These are phyloP conservation scores for Meteorus colon DNA, from an alignment of 2,888 invertebrate species.

Conservation along the genomic window DNA sequence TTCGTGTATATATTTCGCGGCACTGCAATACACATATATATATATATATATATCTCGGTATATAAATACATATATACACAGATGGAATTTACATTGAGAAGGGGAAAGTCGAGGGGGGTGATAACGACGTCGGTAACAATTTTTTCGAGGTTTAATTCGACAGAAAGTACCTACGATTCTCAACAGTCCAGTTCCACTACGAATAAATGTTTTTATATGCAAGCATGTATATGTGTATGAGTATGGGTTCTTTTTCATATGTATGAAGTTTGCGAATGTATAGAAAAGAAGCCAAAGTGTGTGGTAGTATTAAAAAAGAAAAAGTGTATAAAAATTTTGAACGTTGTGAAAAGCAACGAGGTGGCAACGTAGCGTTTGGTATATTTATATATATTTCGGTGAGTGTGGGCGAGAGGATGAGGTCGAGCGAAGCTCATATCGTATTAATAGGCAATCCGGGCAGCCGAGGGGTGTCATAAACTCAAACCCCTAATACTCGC, in stretches of 20 bases:
- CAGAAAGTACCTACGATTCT: conserved; percentile 42
- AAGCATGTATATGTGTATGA: conserved; percentile 30
- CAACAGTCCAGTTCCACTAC: conserved; percentile 39
- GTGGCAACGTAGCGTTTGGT: conserved; percentile 25
- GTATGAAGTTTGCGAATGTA: conserved; percentile 2
- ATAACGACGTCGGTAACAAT: conserved; percentile 46
- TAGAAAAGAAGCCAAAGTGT: conserved; percentile 28
- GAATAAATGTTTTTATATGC: conserved; percentile 43
- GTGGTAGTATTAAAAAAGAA: conserved; percentile 34
- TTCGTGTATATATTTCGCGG: conserved; percentile 45
- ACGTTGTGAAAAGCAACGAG: conserved; percentile 51
- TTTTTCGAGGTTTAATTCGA: conserved; percentile 48
- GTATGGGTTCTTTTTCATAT: conserved; percentile 23
- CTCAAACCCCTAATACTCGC: conserved; percentile 73
- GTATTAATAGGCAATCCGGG: conserved; percentile 74
- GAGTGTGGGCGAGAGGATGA: conserved; percentile 44
- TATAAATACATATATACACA: conserved; percentile 19
- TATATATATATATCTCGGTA: neutral
- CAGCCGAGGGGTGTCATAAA: conserved; percentile 73
- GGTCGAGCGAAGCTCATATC: conserved; percentile 70
- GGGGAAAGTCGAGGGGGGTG: conserved; percentile 26
- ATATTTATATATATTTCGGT: neutral
- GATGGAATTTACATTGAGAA: conserved; percentile 32
- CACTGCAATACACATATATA: conserved; percentile 17
- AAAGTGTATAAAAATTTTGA: conserved; percentile 47